phyloP scores from a whole-genome alignment of 2,888 invertebrate genomes.

The Caenorhabditis afra region DNA sequence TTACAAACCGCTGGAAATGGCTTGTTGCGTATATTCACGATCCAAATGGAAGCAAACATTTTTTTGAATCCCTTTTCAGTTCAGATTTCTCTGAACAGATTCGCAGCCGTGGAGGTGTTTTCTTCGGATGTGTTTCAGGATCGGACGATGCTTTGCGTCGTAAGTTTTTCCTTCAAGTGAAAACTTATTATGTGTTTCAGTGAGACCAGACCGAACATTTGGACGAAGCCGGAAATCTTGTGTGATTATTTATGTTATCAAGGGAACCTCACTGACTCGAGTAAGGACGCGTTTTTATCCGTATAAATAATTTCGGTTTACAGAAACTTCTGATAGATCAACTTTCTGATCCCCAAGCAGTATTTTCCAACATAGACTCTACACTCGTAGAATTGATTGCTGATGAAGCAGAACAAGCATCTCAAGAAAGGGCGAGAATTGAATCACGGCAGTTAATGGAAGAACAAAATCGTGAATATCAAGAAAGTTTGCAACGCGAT shows the following conservation, averaged over 20 bases:
- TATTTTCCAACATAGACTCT: constrained; percentile 24
- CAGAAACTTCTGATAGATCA: constrained; percentile 32
- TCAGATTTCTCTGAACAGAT: constrained; percentile 27
- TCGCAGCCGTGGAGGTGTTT: constrained; percentile 15
- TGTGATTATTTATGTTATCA: constrained; percentile 39
- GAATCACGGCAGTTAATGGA: constrained; percentile 51
- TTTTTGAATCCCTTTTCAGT: constrained; percentile 23
- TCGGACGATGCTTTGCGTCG: constrained; percentile 36
- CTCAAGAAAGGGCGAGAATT: constrained; percentile 16
- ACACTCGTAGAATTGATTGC: constrained; percentile 39
- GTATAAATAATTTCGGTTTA: too few species aligned
- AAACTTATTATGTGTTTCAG: constrained; percentile 21
- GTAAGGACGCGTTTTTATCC: neutral
- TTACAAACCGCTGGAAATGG: constrained; percentile 46
- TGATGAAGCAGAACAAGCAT: constrained; percentile 30
- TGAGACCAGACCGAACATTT: constrained; percentile 41
- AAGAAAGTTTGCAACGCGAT: constrained; percentile 47
- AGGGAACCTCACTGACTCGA: constrained; percentile 34
- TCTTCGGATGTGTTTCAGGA: constrained; percentile 43
- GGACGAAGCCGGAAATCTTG: constrained; percentile 14
- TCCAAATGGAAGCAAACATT: constrained; percentile 21
- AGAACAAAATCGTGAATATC: constrained; percentile 55
- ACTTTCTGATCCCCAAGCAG: constrained; percentile 23
- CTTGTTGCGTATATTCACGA: constrained; percentile 51
- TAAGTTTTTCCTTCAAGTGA: neutral